Evolutionary conservation across 2,113 vertebrate genomes (phyloP), one percentile per base, ranked within the genome.

Genomic region (Mungos mungo): DNA sequence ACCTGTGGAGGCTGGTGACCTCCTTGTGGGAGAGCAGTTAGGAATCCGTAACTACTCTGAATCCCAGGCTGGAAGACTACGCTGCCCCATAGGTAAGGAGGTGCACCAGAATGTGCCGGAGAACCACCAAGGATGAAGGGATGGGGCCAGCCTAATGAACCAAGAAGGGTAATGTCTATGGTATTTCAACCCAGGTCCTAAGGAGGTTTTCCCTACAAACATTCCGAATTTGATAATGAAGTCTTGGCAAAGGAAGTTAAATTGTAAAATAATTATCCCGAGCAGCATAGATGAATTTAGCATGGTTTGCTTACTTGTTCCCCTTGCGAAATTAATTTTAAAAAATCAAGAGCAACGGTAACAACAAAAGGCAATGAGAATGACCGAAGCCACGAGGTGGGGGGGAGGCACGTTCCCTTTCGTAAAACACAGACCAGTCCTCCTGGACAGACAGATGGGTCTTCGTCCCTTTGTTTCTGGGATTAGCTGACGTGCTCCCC

Each of bases 211-310:
- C 66, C 95, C 45, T 15, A n/a, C 66, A 97, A 96, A 85, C 57
- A 38, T 92, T 96, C n/a, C 19, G 9, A 92, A 92, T 92, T 89
- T 98, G 96, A 94, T 93, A 93, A 72, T 57, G 60, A 29, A 60
- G 68, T 94, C 80, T 84, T 83, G 86, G 68, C 84, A 97, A 93
- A 89, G 90, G 16, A 50, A 97, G 82, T 66, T 96, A 98, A 98
- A 98, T 93, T 93, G 90, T 89, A 87, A 96, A 96, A 88, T 96
- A 98, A 97, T 35, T 93, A 98, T 88, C 65, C 91, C 57, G 50
- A 88, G 93, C 71, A 83, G 87, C 76, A 63, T 19, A 69, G 95
- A 41, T 57, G 50, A 25, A 77, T 96, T 93, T 87, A 80, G 27
- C n/a, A 33, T 88, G 65, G 11, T 94, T 91, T 8, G 7, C 95